Percentiles rank a stretch among this genome's conserved stretches.
phyloP scores from a whole-genome alignment of 2,888 invertebrate species.

The Aspidapion aeneum region DNA sequence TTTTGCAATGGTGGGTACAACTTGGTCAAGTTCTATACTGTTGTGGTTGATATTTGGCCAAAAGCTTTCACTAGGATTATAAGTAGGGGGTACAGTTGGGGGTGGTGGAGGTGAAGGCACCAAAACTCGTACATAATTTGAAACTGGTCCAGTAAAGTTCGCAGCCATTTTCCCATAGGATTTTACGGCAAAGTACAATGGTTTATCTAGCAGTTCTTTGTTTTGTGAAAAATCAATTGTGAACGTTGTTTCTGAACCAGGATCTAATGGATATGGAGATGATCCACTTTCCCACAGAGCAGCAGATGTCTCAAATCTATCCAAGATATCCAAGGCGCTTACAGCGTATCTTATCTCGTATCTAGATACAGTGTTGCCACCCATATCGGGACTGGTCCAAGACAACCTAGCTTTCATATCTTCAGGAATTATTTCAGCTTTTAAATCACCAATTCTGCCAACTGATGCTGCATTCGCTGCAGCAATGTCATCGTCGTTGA shows the following conservation, averaged over 20 bases:
- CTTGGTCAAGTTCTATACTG: slow-evolving; percentile 38
- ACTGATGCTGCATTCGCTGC: slow-evolving; percentile 41
- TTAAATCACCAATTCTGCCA: slow-evolving; percentile 55
- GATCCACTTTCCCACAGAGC: slow-evolving; percentile 47
- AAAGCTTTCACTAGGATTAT: slow-evolving; percentile 40
- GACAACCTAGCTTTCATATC: slow-evolving; percentile 51
- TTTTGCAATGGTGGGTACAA: slow-evolving; percentile 46
- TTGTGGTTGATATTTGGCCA: slow-evolving; percentile 43
- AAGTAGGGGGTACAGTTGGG: slow-evolving; percentile 48
- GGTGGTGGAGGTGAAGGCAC: slow-evolving; percentile 53
- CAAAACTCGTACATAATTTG: slow-evolving; percentile 54
- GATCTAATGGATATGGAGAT: slow-evolving; percentile 48
- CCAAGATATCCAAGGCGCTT: slow-evolving; percentile 47
- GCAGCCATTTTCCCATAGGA: slow-evolving; percentile 48
- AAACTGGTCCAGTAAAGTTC: slow-evolving; percentile 47
- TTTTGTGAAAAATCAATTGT: slow-evolving; percentile 50
- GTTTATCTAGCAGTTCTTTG: slow-evolving; percentile 49
- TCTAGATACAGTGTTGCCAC: slow-evolving; percentile 49
- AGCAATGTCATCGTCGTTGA: slow-evolving; percentile 45
- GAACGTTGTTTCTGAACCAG: slow-evolving; percentile 53
- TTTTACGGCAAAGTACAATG: slow-evolving; percentile 53
- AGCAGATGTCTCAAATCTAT: slow-evolving; percentile 49
- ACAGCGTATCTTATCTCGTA: slow-evolving; percentile 53
- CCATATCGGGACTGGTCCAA: slow-evolving; percentile 61
- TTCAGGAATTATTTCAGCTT: slow-evolving; percentile 47